Evolutionary conservation across 2,113 vertebrate genomes (phyloP), one percentile per base, ranked within the genome.

Genomic region (Eolophus roseicapilla): DNA sequence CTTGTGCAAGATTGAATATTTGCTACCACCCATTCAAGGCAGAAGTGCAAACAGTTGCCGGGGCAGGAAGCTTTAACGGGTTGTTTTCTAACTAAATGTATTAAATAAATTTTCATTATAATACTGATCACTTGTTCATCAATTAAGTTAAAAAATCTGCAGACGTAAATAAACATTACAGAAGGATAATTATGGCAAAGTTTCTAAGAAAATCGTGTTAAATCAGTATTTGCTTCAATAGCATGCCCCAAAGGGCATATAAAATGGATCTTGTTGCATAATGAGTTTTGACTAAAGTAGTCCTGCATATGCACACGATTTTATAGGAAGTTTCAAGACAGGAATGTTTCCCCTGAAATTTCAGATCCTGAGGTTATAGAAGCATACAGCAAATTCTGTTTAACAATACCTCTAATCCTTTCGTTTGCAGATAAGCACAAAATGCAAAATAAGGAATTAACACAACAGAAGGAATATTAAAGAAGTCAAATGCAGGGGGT

Each of bases 1-100:
- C 79, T 83, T 69, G 67, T 87, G 87, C 62, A 75, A 76, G 43
- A 82, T 24, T 77, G 75, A 92, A 85, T 92, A 95, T 91, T 93
- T 87, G 81, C 49, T 79, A 80, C 88, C 59, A 90, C 33, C 60
- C 80, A 68, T 74, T 93, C 62, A 91, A 93, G 68, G 37, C 14
- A 94, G 62, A 93, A 78, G 63, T 1, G 2, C 64, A 64, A 74
- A 68, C 14, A 82, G 49, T 82, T 86, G 43, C 67, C 0, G 0
- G 18, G 35, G 7, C 6, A 4, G 50, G 23, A 64, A 82, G 19
- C 13, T 92, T 67, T 39, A 86, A 90, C 8, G 7, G 29, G 4
- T 7, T 88, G n/a, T 39, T 81, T 88, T 75, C 55, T 46, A 92
- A 86, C 11, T 12, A 86, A 82, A 84, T 0, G 2, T 31, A 68